A percentile compares a stretch with the other conserved stretches of the same genome.
These are phyloP conservation scores for Crax fasciolata DNA, from an alignment of 2,797 vertebrate genomes.

Conservation along the genomic window DNA sequence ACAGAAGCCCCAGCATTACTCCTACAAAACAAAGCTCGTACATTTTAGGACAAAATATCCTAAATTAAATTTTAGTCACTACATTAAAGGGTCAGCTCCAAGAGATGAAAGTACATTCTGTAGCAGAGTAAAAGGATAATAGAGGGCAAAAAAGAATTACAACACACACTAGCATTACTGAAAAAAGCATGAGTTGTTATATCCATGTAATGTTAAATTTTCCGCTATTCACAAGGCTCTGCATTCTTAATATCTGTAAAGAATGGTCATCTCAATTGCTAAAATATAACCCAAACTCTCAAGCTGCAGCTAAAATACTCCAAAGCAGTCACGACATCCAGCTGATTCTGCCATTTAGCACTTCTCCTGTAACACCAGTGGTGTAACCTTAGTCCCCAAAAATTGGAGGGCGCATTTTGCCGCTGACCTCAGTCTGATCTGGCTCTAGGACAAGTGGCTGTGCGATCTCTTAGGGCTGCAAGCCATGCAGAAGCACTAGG, in stretches of 20 bases:
- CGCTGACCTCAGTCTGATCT: conserved; percentile 22
- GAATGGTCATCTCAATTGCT: conserved; percentile 69
- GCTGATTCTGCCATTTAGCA: conserved; percentile 61
- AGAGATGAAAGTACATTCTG: conserved; percentile 56
- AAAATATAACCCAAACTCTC: conserved; percentile 43
- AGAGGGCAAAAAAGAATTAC: conserved; percentile 50
- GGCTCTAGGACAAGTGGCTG: not conserved
- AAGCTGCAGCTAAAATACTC: conserved; percentile 50
- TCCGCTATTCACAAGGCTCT: conserved; percentile 70
- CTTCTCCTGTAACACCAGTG: conserved; percentile 29
- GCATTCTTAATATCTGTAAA: conserved; percentile 76
- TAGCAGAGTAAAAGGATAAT: conserved; percentile 54
- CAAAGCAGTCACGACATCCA: conserved; percentile 54
- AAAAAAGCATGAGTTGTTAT: conserved; percentile 54
- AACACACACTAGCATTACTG: conserved; percentile 22
- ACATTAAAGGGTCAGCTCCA: conserved; percentile 44
- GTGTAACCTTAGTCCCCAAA: conserved; percentile 63
- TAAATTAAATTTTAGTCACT: conserved; percentile 58
- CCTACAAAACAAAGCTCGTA: not conserved
- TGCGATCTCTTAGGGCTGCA: not conserved
- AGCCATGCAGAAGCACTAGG: not conserved
- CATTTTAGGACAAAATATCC: conserved; percentile 27
- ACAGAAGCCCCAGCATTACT: not conserved
- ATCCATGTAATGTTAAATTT: conserved; percentile 77
- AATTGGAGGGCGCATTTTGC: not conserved